Percentiles rank a stretch among this genome's conserved stretches.
phyloP scores from a whole-genome alignment of 2,888 invertebrate genomes.

The Campoplex capitator region DNA sequence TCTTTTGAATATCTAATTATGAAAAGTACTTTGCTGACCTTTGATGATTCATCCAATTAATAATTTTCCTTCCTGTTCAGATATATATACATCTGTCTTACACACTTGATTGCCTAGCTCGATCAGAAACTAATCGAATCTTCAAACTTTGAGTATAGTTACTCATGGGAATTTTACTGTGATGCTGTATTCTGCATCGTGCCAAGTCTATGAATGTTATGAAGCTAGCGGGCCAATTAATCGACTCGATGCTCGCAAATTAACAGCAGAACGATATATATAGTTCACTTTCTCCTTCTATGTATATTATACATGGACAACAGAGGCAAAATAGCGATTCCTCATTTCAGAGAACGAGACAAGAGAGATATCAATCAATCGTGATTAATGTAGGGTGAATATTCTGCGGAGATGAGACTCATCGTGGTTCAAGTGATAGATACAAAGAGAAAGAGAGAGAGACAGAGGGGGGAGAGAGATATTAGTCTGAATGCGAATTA shows the following conservation, averaged over 20 bases:
- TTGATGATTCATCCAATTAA: background rate
- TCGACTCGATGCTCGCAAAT: slow-evolving; percentile 49
- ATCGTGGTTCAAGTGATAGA: background rate
- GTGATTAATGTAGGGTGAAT: slow-evolving; percentile 31
- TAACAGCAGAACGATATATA: slow-evolving; percentile 5
- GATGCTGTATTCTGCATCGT: background rate
- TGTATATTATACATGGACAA: background rate
- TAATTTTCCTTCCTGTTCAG: background rate
- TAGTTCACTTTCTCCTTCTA: background rate
- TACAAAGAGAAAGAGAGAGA: background rate
- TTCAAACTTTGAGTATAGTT: background rate
- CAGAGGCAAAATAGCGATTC: background rate
- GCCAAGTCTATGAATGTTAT: slow-evolving; percentile 20
- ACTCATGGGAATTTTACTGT: slow-evolving; percentile 10
- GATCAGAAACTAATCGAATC: slow-evolving; percentile 13
- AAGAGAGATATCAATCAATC: slow-evolving; percentile 33
- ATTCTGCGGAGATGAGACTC: background rate
- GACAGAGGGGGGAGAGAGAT: too few species aligned
- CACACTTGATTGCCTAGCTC: background rate
- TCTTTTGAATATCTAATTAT: background rate
- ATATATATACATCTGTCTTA: background rate
- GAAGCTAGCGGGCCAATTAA: slow-evolving; percentile 35
- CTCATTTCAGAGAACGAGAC: slow-evolving; percentile 14
- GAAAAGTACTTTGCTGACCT: background rate
- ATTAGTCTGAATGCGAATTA: background rate